Evolutionary conservation across 1,140 invertebrate species (phyloP).

Genomic region (Venturia canescens): DNA sequence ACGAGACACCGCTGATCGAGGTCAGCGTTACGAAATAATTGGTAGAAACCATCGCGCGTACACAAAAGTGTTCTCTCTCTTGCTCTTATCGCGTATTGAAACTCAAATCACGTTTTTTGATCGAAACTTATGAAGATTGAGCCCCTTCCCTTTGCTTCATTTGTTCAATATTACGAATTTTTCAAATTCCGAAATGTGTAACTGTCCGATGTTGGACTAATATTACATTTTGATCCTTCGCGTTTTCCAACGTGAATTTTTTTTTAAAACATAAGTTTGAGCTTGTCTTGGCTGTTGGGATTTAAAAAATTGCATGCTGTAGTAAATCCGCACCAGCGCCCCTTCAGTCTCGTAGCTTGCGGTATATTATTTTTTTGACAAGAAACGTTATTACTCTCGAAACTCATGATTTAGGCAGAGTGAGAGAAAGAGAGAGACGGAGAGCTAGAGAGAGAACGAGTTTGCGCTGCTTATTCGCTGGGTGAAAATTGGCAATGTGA

Average conservation of each 20-base stretch:
- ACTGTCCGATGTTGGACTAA: neutral
- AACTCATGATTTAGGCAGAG: neutral
- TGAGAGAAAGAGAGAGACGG: neutral
- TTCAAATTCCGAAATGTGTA: slow-evolving; percentile 28
- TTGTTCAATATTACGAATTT: slow-evolving; percentile 56
- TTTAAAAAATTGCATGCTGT: slow-evolving; percentile 39
- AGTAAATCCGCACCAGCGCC: slow-evolving; percentile 29
- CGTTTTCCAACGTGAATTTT: neutral
- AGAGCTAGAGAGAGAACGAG: neutral
- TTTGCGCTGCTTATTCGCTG: slow-evolving; percentile 16
- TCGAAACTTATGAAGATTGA: neutral
- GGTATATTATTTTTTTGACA: neutral
- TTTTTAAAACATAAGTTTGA: neutral
- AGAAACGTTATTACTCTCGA: neutral
- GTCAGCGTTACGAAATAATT: slow-evolving; percentile 55
- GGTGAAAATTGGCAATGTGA: slow-evolving; percentile 38
- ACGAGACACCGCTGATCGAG: slow-evolving; percentile 46
- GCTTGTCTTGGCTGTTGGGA: neutral
- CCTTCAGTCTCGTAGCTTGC: slow-evolving; percentile 1
- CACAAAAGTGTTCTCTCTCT: slow-evolving; percentile 29
- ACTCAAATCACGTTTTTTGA: slow-evolving; percentile 39
- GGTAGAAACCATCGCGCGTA: slow-evolving; percentile 43
- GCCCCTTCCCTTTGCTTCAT: neutral
- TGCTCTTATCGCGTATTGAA: slow-evolving; percentile 9
- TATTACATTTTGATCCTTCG: neutral